These are phyloP conservation scores for Onthophagus sagittarius DNA, from an alignment of 2,888 invertebrate species.

Conservation along the genomic window DNA sequence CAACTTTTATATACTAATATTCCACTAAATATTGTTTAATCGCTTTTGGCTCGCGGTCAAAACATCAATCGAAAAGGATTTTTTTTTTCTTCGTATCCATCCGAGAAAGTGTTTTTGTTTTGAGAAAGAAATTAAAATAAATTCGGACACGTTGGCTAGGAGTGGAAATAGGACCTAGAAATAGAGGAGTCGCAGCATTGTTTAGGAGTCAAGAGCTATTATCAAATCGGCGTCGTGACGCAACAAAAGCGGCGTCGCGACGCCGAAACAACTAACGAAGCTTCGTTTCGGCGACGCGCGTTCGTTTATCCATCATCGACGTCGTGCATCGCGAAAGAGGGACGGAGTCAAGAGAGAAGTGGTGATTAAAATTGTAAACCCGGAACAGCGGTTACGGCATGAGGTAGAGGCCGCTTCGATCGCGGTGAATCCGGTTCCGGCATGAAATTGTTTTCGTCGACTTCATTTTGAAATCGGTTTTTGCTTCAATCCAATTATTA, in stretches of 20 bases:
- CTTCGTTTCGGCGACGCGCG: not conserved
- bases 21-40: not conserved
- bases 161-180: not conserved
- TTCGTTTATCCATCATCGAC: not conserved
- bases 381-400: not conserved
- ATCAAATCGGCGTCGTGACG: constrained; percentile 6
- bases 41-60: not conserved
- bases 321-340: not conserved
- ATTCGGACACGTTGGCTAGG: not conserved
- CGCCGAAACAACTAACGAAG: not conserved
- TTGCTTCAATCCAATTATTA: not conserved
- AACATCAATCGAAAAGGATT: not conserved
- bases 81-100: too few species aligned
- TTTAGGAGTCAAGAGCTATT: constrained; percentile 13
- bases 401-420: not conserved
- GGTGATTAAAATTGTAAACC: not conserved
- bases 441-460: not conserved
- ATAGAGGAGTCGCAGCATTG: constrained; percentile 6
- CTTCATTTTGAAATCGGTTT: not conserved
- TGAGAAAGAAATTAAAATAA: not conserved
- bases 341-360: not conserved
- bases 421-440: not conserved
- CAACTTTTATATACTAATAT: not conserved
- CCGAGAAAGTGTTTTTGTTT: too few species aligned
- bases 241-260: not conserved